Conservation (phyloP, 2,113 vertebrate species). For the Callipepla californica region DNA sequence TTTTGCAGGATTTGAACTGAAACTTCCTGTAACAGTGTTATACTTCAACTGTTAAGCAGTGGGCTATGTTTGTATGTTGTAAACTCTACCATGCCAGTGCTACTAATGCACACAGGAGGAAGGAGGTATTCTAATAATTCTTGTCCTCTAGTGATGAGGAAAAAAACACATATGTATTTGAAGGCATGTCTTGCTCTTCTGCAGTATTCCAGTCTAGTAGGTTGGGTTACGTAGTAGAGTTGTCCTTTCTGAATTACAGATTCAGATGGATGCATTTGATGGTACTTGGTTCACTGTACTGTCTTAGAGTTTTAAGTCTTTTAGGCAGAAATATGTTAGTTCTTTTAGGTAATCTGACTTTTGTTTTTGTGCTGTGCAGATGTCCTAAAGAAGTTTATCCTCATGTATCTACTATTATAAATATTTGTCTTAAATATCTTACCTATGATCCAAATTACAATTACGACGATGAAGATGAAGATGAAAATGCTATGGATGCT, state of each 20-base stretch:
- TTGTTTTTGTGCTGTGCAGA: conserved; percentile 73
- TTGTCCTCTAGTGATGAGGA: background rate
- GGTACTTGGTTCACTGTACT: background rate
- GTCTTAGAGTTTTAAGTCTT: background rate
- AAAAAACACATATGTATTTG: background rate
- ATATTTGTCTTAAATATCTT: conserved; percentile 97
- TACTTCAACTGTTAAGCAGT: background rate
- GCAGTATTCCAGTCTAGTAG: background rate
- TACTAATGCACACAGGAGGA: background rate
- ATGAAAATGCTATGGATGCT: conserved; percentile 98
- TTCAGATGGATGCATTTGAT: background rate
- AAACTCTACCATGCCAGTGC: background rate
- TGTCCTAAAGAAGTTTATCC: conserved; percentile 99
- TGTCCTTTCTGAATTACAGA: background rate
- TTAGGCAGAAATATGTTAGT: background rate
- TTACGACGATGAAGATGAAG: conserved; percentile 98
- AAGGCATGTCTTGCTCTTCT: background rate
- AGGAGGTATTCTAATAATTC: background rate
- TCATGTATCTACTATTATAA: conserved; percentile 97
- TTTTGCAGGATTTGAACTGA: background rate
- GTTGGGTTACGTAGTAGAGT: background rate
- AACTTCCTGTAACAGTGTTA: background rate
- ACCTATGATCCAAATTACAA: conserved; percentile 99
- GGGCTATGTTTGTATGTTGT: background rate
- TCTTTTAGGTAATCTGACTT: background rate